Evolutionary conservation across 1,140 invertebrate genomes (phyloP).

Genomic region (Pseudobourletiella spinata): DNA sequence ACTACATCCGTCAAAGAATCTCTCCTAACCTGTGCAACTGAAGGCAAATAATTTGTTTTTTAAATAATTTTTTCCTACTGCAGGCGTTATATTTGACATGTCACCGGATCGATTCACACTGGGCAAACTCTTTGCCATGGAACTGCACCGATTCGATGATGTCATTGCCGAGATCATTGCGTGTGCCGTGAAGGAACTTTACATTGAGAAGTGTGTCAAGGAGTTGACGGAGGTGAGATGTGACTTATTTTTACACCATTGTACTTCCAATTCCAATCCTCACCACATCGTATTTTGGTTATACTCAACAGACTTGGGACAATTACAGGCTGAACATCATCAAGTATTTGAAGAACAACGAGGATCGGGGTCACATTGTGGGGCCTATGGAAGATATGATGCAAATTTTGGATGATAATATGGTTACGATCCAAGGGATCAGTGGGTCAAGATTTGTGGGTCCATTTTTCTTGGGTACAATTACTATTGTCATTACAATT

Average conservation of each 20-base stretch:
- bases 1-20: no score
- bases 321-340: constrained; percentile 60
- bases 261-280: no score
- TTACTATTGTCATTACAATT: background rate
- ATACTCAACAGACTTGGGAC: constrained; percentile 52
- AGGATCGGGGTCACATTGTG: constrained; percentile 57
- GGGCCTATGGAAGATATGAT: constrained; percentile 72
- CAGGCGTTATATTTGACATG: constrained; percentile 62
- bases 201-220: constrained; percentile 73
- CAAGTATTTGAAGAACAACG: constrained; percentile 46
- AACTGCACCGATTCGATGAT: constrained; percentile 72
- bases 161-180: constrained; percentile 71
- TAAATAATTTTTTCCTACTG: background rate
- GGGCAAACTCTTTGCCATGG: constrained; percentile 84
- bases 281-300: no score
- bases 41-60: no score
- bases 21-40: no score
- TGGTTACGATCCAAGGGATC: constrained; percentile 83
- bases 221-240: constrained; percentile 56
- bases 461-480: constrained; percentile 43
- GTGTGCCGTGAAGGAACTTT: constrained; percentile 75
- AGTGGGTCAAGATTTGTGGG: constrained; percentile 78
- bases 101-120: constrained; percentile 72
- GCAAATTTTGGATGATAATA: constrained; percentile 73
- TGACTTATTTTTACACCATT: no score